A percentile compares a stretch with the other conserved stretches of the same genome.
phyloP scores from a whole-genome alignment of 1,140 invertebrate species.

The Tetragnatha versicolor region DNA sequence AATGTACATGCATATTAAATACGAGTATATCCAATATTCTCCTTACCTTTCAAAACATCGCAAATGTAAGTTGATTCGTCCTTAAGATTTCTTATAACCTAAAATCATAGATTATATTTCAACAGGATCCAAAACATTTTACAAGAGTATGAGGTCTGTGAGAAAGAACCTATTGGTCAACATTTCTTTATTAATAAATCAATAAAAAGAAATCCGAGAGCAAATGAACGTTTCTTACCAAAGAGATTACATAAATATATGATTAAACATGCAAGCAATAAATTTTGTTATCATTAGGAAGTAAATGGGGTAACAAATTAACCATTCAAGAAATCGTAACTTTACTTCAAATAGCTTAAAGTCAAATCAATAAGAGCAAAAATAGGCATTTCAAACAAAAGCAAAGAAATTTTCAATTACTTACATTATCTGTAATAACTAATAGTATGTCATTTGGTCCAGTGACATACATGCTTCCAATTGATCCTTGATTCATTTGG shows the following conservation, averaged over 20 bases:
- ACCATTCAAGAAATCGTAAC: too few species aligned
- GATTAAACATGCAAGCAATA: neutral
- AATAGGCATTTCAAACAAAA: neutral
- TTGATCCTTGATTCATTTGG: neutral
- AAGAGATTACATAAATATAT: neutral
- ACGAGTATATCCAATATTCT: neutral
- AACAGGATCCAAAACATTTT: neutral
- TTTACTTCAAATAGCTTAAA: neutral
- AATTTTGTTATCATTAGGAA: neutral
- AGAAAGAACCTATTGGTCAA: neutral
- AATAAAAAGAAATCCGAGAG: neutral
- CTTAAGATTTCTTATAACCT: conserved; percentile 39
- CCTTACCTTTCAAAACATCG: conserved; percentile 30
- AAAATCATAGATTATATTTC: neutral
- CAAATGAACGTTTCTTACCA: neutral
- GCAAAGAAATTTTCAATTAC: neutral
- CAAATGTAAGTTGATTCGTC: conserved; percentile 37
- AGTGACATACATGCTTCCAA: conserved; percentile 14
- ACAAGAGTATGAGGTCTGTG: neutral
- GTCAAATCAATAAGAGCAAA: neutral
- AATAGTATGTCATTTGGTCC: conserved; percentile 33
- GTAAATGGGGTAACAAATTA: neutral
- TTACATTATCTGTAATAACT: conserved; percentile 30
- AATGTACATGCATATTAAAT: neutral
- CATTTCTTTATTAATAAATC: neutral